Evolutionary conservation across 2,113 vertebrate species (phyloP).

Genomic region (Psilopsiagon aurifrons): DNA sequence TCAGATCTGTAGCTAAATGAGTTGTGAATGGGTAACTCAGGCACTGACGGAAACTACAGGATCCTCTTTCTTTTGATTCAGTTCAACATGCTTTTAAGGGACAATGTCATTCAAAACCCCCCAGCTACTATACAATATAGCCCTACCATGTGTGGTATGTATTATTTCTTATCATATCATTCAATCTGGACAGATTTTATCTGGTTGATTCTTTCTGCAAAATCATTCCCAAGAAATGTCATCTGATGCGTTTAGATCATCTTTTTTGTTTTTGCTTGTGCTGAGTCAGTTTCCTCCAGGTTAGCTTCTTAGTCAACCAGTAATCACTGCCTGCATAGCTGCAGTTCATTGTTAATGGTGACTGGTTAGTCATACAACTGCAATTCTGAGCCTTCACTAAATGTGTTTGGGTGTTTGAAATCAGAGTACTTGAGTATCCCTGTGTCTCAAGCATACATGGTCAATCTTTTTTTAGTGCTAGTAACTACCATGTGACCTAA

Average conservation of each 20-base stretch:
- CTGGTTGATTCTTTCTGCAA: background rate
- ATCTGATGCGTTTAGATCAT: background rate
- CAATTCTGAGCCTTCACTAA: background rate
- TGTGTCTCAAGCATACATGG: background rate
- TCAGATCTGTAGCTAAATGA: background rate
- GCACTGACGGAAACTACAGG: background rate
- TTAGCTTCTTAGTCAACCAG: background rate
- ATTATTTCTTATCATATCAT: background rate
- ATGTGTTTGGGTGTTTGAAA: background rate
- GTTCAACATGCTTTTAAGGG: background rate
- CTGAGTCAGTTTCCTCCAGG: background rate
- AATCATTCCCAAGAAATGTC: background rate
- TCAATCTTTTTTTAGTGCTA: background rate
- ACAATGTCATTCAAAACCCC: background rate
- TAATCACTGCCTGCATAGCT: background rate
- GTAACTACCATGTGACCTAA: background rate
- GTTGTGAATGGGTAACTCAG: background rate
- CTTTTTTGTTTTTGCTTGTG: background rate
- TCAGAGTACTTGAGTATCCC: background rate
- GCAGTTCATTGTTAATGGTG: background rate
- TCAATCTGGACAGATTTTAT: background rate
- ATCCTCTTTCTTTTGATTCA: background rate
- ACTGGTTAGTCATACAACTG: background rate
- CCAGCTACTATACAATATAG: background rate
- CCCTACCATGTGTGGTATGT: background rate